phyloP scores from a whole-genome alignment of 2,888 invertebrate genomes.

The Selenia dentaria region DNA sequence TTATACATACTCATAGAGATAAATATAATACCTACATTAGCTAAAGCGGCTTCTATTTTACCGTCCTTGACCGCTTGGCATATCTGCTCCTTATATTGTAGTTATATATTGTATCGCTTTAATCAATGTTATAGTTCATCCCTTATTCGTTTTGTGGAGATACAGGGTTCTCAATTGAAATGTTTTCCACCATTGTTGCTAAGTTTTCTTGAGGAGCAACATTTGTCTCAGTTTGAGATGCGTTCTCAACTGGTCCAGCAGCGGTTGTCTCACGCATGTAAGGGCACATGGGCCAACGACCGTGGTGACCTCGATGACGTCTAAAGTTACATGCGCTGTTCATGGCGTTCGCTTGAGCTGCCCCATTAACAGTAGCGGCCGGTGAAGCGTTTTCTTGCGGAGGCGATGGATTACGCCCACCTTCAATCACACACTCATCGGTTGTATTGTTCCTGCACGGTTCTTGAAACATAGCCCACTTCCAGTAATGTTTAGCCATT shows the following conservation, averaged over 20 bases:
- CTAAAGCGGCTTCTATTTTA: conserved; percentile 6
- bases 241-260: conserved; percentile 21
- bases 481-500: conserved; percentile 32
- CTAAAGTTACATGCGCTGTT: conserved; percentile 11
- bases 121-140: conserved; percentile 1
- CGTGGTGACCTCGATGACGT: conserved; percentile 21
- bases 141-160: conserved; percentile 23
- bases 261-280: conserved; percentile 7
- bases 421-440: conserved; percentile 15
- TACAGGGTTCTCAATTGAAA: conserved; percentile 23
- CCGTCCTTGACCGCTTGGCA: conserved; percentile 2
- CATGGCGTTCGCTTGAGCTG: conserved; percentile 16
- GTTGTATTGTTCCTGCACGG: conserved; percentile 29
- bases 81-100: no score
- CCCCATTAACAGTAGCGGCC: conserved; percentile 6
- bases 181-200: conserved; percentile 39
- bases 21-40: conserved; percentile 25
- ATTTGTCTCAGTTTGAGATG: conserved; percentile 26
- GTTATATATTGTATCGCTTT: no score
- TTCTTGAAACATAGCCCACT: conserved; percentile 25
- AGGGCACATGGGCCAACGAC: conserved; percentile 2
- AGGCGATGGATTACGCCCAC: conserved; percentile 25
- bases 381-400: conserved; percentile 14
- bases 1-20: neutral
- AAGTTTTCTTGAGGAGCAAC: conserved; percentile 34